A percentile compares a stretch with the other conserved stretches of the same genome.
phyloP scores from a whole-genome alignment of 2,888 invertebrate genomes.

The Tromatobia lineatoria region DNA sequence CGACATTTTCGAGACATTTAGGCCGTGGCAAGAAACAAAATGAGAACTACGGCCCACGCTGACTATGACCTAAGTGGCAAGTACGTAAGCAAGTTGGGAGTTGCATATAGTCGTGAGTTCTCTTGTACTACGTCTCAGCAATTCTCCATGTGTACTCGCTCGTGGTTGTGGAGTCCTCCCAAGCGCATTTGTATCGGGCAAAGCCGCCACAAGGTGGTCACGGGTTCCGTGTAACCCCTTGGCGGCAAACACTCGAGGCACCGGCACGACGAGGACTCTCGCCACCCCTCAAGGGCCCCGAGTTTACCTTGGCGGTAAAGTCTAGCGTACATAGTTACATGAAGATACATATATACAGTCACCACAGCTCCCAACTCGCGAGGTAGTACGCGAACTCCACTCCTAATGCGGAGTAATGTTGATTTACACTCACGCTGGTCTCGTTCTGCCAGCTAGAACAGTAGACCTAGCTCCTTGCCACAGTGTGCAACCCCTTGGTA shows the following conservation, averaged over 20 bases:
- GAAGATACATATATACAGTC: slow-evolving; percentile 7
- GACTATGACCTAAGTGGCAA: slow-evolving; percentile 80
- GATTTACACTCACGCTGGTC: slow-evolving; percentile 82
- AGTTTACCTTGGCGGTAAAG: slow-evolving; percentile 83
- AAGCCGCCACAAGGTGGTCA: slow-evolving; percentile 66
- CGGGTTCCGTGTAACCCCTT: slow-evolving; percentile 62
- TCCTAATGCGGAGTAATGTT: slow-evolving; percentile 85
- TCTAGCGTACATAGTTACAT: slow-evolving; percentile 71
- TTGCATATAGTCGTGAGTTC: slow-evolving; percentile 50
- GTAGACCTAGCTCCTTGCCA: slow-evolving; percentile 57
- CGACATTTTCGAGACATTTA: slow-evolving; percentile 61
- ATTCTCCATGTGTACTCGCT: slow-evolving; percentile 9
- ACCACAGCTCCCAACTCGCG: slow-evolving; percentile 70
- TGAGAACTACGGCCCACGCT: slow-evolving; percentile 34
- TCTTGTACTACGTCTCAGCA: slow-evolving; percentile 23
- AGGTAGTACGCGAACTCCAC: slow-evolving; percentile 79
- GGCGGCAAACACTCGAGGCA: slow-evolving; percentile 62
- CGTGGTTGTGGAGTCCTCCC: slow-evolving; percentile 71
- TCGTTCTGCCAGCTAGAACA: slow-evolving; percentile 72
- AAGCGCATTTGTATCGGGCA: slow-evolving; percentile 69
- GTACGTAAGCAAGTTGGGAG: slow-evolving; percentile 82
- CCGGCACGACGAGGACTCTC: slow-evolving; percentile 66
- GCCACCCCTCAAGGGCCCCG: slow-evolving; percentile 75
- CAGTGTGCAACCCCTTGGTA: slow-evolving; percentile 39
- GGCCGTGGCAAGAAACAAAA: slow-evolving; percentile 6